Conservation (phyloP, 2,113 vertebrate genomes). For the Otolemur garnettii region DNA sequence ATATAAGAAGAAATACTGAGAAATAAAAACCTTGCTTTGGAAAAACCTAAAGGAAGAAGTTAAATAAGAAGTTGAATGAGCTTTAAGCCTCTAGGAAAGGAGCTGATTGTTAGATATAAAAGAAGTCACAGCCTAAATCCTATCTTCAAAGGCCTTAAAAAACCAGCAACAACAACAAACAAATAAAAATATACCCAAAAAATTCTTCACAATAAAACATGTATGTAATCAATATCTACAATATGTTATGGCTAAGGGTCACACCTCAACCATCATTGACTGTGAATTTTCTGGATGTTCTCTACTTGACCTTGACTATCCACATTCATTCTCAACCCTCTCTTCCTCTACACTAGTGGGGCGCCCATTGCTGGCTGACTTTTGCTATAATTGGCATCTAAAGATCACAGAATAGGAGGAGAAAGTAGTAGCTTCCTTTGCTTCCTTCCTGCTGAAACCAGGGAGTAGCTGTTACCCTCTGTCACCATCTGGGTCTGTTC, state of each 20-base stretch:
- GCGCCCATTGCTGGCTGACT: neutral
- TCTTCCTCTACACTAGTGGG: accelerated
- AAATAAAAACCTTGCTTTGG: neutral
- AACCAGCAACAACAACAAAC: neutral
- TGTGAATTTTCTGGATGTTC: neutral
- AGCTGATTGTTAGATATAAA: neutral
- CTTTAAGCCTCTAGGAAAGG: neutral
- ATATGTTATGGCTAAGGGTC: neutral
- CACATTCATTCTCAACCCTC: neutral
- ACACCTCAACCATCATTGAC: neutral
- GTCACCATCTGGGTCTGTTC: neutral
- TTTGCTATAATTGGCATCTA: neutral
- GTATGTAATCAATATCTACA: neutral
- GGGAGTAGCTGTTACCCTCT: neutral
- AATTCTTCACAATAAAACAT: neutral
- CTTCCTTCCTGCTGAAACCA: neutral
- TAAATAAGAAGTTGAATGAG: neutral
- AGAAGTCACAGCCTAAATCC: neutral
- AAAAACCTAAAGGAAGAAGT: neutral
- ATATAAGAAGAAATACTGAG: neutral
- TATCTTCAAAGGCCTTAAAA: neutral
- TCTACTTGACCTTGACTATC: neutral
- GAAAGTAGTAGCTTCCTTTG: neutral
- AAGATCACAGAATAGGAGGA: neutral
- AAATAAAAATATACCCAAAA: neutral